Percentiles rank a stretch among this genome's conserved stretches.
Evolutionary conservation across 2,888 invertebrate species (phyloP).

Genomic region (Nephrotoma appendiculata): DNA sequence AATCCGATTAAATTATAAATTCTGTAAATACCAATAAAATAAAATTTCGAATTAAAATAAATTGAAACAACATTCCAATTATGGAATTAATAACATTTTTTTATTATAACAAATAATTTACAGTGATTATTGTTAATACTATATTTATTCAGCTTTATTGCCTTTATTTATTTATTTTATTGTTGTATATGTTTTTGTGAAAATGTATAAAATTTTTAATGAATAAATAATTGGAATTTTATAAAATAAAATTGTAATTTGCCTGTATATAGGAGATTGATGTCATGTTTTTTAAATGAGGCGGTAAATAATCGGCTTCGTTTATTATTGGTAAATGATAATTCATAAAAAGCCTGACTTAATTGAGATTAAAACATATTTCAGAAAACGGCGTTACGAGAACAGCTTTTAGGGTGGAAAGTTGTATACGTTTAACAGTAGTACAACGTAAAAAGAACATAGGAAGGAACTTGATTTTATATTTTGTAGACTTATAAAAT

Average conservation of each 20-base stretch:
- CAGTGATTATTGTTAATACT: not conserved
- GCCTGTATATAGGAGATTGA: not conserved
- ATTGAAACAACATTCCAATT: not conserved
- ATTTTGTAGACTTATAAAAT: too few relatives aligned
- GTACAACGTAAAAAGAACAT: too few relatives aligned
- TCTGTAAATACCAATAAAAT: not conserved
- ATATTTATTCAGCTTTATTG: not conserved
- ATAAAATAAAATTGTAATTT: not conserved
- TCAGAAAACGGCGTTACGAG: too few relatives aligned
- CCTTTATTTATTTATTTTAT: not conserved
- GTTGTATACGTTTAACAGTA: too few relatives aligned
- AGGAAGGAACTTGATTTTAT: too few relatives aligned
- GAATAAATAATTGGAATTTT: not conserved
- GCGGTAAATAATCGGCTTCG: not conserved
- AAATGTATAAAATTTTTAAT: not conserved
- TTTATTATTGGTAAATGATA: too few relatives aligned
- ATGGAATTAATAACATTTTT: not conserved
- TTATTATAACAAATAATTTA: not conserved
- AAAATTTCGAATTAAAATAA: not conserved
- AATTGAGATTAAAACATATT: too few relatives aligned
- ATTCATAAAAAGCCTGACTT: too few relatives aligned
- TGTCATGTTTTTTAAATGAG: not conserved
- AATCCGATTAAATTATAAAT: not conserved
- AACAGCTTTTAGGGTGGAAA: too few relatives aligned
- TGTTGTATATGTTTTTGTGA: not conserved